Evolutionary conservation across 2,797 vertebrate species (phyloP), one percentile per base, ranked within the genome.

Genomic region (Chaenodraco wilsoni): DNA sequence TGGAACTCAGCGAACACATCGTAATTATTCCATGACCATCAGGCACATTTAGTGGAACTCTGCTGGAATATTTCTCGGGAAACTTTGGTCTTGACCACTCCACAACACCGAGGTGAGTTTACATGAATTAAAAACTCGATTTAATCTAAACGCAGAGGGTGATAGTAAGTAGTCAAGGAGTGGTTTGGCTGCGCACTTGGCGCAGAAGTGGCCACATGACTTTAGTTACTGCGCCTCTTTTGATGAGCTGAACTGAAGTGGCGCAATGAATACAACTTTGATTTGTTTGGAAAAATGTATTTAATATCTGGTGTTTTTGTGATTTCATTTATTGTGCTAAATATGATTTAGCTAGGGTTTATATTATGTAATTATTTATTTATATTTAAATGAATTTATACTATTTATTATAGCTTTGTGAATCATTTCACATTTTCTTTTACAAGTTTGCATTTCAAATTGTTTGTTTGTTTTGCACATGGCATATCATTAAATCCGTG

Each of bases 11-110:
- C 2, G 4, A 9, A 59, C 3, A 43, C 16, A 19, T 0, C 13
- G 3, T 2, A 9, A n/a, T 52, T 12, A 41, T 12, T 5, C 3
- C 7, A 5, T 19, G 10, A 12, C 1, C 13, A 27, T 14, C 55
- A 2, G 37, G 31, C 2, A 40, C 17, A n/a, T 63, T 37, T 17
- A 16, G 33, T 15, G 52, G 31, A 59, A 27, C 61, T 64, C 57
- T 56, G 65, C 45, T 70, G 91, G 89, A 89, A 77, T 89, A 88
- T 65, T 63, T 46, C 70, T 58, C 31, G 62, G 67, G 44, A 79
- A 50, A 31, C 5, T 51, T 58, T 40, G 50, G 9, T 17, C 4
- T 6, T 17, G 52, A 51, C 0, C 11, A 23, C 43, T 58, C 0
- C n/a, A 15, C 9, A 31, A 4, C 45, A 17, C 37, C 10, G 58